Conservation (phyloP, 2,888 invertebrate genomes). For the Aspidiotus rigidus region DNA sequence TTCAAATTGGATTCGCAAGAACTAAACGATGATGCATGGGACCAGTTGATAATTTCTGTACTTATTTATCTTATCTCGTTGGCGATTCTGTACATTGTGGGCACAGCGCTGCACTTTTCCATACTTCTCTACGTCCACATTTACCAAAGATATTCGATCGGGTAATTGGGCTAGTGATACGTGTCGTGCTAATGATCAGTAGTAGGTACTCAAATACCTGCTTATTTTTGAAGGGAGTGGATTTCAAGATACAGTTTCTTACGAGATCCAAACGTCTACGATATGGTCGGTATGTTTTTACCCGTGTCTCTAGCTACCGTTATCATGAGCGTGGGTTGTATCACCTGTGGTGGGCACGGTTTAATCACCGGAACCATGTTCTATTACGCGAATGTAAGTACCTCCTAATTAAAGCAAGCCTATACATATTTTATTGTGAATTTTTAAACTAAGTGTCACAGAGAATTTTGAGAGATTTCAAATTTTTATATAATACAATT, state of each 20-base stretch:
- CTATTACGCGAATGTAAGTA: not conserved
- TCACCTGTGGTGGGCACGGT: slow-evolving; percentile 5
- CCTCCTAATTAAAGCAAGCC: too few relatives aligned
- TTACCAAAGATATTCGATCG: not conserved
- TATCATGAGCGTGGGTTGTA: not conserved
- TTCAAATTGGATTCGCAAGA: slow-evolving; percentile 8
- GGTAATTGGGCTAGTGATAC: not conserved
- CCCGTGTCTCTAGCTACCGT: not conserved
- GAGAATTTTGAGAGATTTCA: not conserved
- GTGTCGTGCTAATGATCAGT: too few relatives aligned
- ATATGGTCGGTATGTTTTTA: not conserved
- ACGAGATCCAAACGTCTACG: not conserved
- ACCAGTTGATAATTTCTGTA: not conserved
- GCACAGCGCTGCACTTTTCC: not conserved
- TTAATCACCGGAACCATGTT: not conserved
- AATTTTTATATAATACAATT: not conserved
- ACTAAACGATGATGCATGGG: slow-evolving; percentile 13
- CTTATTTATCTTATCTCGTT: slow-evolving; percentile 19
- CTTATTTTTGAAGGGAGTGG: too few relatives aligned
- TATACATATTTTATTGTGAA: not conserved
- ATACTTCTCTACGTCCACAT: slow-evolving; percentile 4
- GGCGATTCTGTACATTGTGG: slow-evolving; percentile 8
- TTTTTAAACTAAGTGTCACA: too few relatives aligned
- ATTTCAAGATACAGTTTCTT: not conserved
- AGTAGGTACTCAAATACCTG: too few relatives aligned